Evolutionary conservation across 2,797 vertebrate species (phyloP), one percentile per base, ranked within the genome.

Genomic region (Crypturellus tataupa): DNA sequence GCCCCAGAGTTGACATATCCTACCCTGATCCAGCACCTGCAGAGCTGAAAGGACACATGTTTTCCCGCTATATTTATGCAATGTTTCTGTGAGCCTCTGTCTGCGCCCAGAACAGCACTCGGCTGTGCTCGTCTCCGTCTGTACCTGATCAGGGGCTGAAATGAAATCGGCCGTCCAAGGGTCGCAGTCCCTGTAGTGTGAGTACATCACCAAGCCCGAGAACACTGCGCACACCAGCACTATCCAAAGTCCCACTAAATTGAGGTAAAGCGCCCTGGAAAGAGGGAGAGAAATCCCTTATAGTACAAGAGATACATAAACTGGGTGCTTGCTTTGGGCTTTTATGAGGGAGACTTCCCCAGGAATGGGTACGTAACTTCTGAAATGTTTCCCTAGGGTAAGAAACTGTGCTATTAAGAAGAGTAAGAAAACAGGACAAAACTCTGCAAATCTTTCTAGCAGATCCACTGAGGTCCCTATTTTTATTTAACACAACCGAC

Each of bases 211-310:
- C 96, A 98, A 97, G 35, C 98, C 98, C 76, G 97, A 98, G 89
- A 98, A 97, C 35, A 98, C 97, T 21, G 98, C 97, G 85, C 98
- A 98, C 5, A 89, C 46, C 60, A 98, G 77, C 59, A 98, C 98
- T 40, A 91, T 68, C 98, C 98, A 98, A 39, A 99, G 97, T 53
- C 98, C 98, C 92, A 98, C 0, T 62, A 98, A 97, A 90, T 98
- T 99, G 55, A 98, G 94, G 88, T 99, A 99, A 44, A 99, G 96
- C n/a, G 99, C 99, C 31, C 99, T 99, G 72, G 46, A 86, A 76
- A 58, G 88, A 90, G 33, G 11, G 37, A 60, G 39, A 72, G 11
- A 64, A 82, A 33, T 3, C 15, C 6, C 5, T 2, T 80, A 72
- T 72, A 67, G 51, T 29, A 46, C 19, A 73, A n/a, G 16, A 31